Evolutionary conservation across 2,888 invertebrate species (phyloP), one percentile per base, ranked within the genome.

Genomic region (Drosophila setosimentum): DNA sequence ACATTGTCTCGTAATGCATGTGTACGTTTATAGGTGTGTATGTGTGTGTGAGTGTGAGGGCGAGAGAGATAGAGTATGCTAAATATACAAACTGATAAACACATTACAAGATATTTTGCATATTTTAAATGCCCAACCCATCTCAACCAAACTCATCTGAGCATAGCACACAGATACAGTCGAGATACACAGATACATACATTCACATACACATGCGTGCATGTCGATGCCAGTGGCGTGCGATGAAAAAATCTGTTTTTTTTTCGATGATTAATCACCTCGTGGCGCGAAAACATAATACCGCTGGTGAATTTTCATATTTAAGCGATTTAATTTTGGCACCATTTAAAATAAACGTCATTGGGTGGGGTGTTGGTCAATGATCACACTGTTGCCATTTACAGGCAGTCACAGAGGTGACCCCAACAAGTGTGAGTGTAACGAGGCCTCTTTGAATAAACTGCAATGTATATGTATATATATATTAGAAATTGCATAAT

Each of bases 51-150:
- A 11, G 40, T 13, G 45, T 0, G 7, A 4, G 45, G 7, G 55
- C 21, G 50, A 57, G 57, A 40, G 40, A 16, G 50, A 49, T 45
- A 16, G 45, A 18, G 57, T 64, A 29, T 78, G 77, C 75, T 67
- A 79, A 77, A 78, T 77, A 60, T 64, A 69, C 82, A 76, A 68
- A 82, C 68, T 83, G 88, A 87, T 85, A 83, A 87, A 85, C 88
- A 85, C 82, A 83, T 83, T 83, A 83, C 83, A 83, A 84, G 87
- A 87, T 86, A 84, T 83, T 88, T 87, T 87, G 81, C 86, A 83
- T 85, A 87, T 86, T 86, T 88, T 83, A 82, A 78, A 76, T 65
- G 70, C 40, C 58, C 48, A 66, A 32, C 24, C 53, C 59, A 32
- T 37, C 27, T 29, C 10, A 58, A 27, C 21, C 45, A 50, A 48